Conservation (phyloP, 2,888 invertebrate genomes). For the Eupithecia vulgata region DNA sequence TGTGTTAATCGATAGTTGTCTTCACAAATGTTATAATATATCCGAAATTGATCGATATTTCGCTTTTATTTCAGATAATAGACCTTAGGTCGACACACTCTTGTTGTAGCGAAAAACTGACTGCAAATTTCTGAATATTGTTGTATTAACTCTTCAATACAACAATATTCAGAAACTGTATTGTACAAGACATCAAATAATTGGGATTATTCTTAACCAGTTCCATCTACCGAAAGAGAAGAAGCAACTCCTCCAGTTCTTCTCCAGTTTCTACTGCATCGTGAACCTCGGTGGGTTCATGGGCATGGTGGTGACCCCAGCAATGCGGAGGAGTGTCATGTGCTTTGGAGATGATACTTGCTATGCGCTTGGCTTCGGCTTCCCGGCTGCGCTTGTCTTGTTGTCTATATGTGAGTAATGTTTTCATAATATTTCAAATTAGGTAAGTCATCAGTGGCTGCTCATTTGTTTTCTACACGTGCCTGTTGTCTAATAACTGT, state of each 20-base stretch:
- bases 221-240: constrained; percentile 88
- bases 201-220: constrained; percentile 46
- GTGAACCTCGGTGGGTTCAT: constrained; percentile 89
- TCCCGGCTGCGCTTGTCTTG: constrained; percentile 89
- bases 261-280: constrained; percentile 92
- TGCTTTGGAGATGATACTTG: constrained; percentile 89
- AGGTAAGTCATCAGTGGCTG: too few relatives aligned
- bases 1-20: too few relatives aligned
- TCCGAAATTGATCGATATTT: too few relatives aligned
- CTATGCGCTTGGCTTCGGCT: constrained; percentile 90
- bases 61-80: too few relatives aligned
- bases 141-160: too few relatives aligned
- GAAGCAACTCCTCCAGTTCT: constrained; percentile 87
- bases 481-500: too few relatives aligned
- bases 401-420: constrained; percentile 83
- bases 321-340: constrained; percentile 86
- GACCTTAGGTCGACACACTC: too few relatives aligned
- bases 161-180: too few relatives aligned
- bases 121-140: too few relatives aligned
- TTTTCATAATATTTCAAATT: background rate
- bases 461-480: too few relatives aligned
- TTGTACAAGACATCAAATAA: background rate
- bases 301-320: constrained; percentile 89
- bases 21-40: too few relatives aligned
- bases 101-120: too few relatives aligned